Evolutionary conservation across 2,113 vertebrate species (phyloP).

Genomic region (Eupsittula cactorum): DNA sequence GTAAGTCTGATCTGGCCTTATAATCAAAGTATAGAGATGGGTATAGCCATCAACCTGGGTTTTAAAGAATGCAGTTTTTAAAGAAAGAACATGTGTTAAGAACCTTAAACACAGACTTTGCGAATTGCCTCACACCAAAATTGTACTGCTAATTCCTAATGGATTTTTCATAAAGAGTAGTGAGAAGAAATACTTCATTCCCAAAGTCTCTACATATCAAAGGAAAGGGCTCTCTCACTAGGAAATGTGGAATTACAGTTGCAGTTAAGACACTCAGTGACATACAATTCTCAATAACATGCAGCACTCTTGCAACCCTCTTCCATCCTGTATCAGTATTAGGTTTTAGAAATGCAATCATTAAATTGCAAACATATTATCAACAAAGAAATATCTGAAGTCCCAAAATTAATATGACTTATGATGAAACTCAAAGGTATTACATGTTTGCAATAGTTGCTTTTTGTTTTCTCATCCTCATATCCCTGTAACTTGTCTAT

Average conservation of each 20-base stretch:
- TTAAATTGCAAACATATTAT: background rate
- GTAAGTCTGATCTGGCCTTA: conserved; percentile 84
- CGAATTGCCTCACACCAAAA: background rate
- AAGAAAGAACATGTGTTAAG: background rate
- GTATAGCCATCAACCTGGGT: conserved; percentile 82
- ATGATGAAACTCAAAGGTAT: background rate
- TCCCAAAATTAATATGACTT: background rate
- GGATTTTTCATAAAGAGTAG: background rate
- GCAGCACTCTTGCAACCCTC: background rate
- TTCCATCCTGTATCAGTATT: background rate
- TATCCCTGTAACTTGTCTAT: background rate
- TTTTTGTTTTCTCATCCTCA: background rate
- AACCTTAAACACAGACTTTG: background rate
- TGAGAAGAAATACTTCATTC: background rate
- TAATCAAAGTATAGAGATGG: conserved; percentile 85
- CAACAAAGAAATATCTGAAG: background rate
- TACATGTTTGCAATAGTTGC: background rate
- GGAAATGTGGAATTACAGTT: background rate
- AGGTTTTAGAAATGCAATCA: background rate
- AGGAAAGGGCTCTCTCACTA: background rate
- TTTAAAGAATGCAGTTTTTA: background rate
- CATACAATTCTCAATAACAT: background rate
- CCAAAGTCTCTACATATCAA: background rate
- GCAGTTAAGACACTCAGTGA: background rate
- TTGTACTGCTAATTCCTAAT: background rate